A percentile compares a stretch with the other conserved stretches of the same genome.
Evolutionary conservation across 1,140 invertebrate species (phyloP).

Genomic region (Belonocnema kinseyi): DNA sequence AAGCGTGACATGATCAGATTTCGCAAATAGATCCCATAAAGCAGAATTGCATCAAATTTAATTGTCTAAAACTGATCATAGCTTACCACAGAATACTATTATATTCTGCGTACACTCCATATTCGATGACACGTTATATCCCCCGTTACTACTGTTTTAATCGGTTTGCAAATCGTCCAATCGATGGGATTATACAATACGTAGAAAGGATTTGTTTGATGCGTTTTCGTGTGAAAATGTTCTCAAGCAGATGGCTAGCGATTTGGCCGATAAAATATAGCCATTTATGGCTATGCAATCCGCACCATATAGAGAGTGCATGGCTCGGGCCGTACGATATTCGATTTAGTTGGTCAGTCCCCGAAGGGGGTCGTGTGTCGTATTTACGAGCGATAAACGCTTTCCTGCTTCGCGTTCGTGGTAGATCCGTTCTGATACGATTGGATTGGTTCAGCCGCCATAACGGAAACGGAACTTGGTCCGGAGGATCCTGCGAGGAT

Average conservation of each 20-base stretch:
- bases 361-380: conserved; percentile 16
- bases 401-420: conserved; percentile 29
- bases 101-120: neutral
- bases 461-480: conserved; percentile 20
- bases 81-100: neutral
- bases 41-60: neutral
- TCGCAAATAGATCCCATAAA: no score
- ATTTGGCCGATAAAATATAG: conserved; percentile 10
- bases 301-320: conserved; percentile 5
- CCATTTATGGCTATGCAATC: neutral
- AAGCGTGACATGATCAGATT: no score
- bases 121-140: conserved; percentile 8
- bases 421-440: conserved; percentile 26
- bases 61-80: neutral
- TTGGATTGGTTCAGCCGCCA: conserved; percentile 27
- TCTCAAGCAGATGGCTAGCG: conserved; percentile 7
- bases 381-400: conserved; percentile 31
- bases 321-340: conserved; percentile 17
- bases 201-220: conserved; percentile 18
- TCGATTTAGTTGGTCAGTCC: neutral
- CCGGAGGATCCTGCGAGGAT: conserved; percentile 6
- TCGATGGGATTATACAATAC: conserved; percentile 16
- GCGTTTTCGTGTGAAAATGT: conserved; percentile 8
- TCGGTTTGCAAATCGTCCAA: conserved; percentile 17
- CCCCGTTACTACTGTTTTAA: neutral